Evolutionary conservation across 2,888 invertebrate species (phyloP), one percentile per base, ranked within the genome.

Genomic region (Ferdinandea cuprea): DNA sequence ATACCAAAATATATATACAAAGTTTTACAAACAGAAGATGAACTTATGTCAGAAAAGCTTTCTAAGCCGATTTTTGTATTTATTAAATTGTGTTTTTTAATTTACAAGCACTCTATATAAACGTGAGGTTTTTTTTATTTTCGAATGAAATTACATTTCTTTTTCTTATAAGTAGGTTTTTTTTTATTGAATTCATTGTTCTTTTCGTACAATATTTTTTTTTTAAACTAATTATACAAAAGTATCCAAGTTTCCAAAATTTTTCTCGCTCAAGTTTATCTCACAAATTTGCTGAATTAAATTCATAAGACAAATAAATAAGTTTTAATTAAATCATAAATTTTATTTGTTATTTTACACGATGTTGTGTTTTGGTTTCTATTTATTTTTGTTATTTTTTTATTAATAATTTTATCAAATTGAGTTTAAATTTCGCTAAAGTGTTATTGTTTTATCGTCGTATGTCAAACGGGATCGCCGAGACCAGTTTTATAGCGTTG

Each of bases 401-500:
- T 61, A 40, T 54, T 72, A 81, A 66, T 17, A 59, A 59, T 83
- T 46, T 72, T 68, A 54, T 83, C 71, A 78, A 84, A 50, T 72
- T 79, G 69, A 66, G 59, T 42, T 61, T 78, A 66, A 21, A 54
- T 78, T 79, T 76, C 54, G 78, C 77, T 86, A 83, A 86, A 85
- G 83, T 86, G 85, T 86, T 79, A 86, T 85, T 85, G 85, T 72
- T 69, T 71, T 66, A 76, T 73, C 61, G 85, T 71, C 77, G 66
- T 65, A 80, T 69, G 88, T 89, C 88, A 89, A 85, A 88, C 89
- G 80, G 87, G 69, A 85, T 85, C 77, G 68, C 81, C 84, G 78
- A 84, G 84, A 59, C 77, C 79, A 76, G 74, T 86, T 83, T 71
- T 81, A 46, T 68, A 76, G 44, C 68, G 76, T 54, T 71, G 79